phyloP scores from a whole-genome alignment of 2,797 vertebrate species.

The Lycodopsis pacificus region DNA sequence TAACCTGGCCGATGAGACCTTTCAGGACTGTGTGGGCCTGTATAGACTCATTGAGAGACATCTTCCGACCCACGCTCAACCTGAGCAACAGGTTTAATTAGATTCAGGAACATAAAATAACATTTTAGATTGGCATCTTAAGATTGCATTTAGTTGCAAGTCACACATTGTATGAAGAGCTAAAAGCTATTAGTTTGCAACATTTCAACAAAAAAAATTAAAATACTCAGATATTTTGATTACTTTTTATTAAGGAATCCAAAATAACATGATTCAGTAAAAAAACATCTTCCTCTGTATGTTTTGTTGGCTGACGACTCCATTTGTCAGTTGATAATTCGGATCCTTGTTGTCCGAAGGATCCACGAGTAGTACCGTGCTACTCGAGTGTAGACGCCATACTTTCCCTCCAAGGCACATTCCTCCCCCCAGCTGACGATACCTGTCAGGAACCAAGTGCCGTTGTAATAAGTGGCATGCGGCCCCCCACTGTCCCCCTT shows the following conservation, averaged over 20 bases:
- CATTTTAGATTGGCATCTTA: background rate
- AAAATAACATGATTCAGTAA: background rate
- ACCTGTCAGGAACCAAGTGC: constrained; percentile 93
- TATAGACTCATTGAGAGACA: background rate
- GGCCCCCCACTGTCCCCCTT: constrained; percentile 96
- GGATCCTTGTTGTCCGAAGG: constrained; percentile 66
- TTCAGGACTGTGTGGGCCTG: background rate
- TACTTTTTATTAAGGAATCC: constrained; percentile 41
- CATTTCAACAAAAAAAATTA: background rate
- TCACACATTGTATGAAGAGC: background rate
- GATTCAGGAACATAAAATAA: background rate
- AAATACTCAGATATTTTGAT: constrained; percentile 10
- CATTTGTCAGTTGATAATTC: constrained; percentile 6
- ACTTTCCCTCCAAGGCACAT: constrained; percentile 91
- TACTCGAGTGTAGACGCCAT: constrained; percentile 94
- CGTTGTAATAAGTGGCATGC: constrained; percentile 84
- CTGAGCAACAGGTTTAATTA: background rate
- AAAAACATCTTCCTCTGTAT: background rate
- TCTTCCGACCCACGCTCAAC: background rate
- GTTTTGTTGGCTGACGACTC: constrained; percentile 1
- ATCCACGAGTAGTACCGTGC: constrained; percentile 87
- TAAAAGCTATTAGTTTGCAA: background rate
- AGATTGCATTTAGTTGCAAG: background rate
- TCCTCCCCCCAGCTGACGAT: constrained; percentile 97
- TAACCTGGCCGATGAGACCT: background rate